Conservation (phyloP, 2,888 invertebrate genomes). For the Cancer borealis region DNA sequence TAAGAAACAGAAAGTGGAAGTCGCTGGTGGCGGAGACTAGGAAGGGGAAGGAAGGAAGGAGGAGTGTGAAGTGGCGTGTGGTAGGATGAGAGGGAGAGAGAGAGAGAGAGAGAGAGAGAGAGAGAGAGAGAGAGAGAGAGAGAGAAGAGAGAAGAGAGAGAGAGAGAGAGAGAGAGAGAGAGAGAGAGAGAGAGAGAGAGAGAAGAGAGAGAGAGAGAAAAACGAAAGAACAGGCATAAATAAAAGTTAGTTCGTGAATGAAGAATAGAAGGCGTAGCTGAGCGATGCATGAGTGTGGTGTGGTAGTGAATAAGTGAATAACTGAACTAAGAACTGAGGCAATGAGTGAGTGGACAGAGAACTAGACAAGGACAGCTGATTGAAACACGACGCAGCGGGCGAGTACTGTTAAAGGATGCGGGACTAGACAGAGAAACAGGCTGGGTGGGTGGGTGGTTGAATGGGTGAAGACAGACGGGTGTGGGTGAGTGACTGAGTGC, state of each 20-base stretch:
- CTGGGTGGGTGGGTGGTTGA: background rate
- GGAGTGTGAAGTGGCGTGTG: background rate
- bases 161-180: too few species aligned
- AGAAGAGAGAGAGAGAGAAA: background rate
- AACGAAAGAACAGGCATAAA: background rate
- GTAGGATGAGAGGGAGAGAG: too few species aligned
- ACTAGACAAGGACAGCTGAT: background rate
- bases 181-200: too few species aligned
- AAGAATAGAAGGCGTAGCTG: background rate
- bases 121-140: too few species aligned
- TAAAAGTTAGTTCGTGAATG: slow-evolving; percentile 2
- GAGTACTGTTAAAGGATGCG: background rate
- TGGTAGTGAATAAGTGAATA: background rate
- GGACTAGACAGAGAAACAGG: background rate
- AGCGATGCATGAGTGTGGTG: background rate
- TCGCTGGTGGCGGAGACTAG: background rate
- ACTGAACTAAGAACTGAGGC: background rate
- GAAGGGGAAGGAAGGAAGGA: background rate
- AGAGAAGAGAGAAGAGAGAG: too few species aligned
- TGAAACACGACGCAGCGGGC: background rate
- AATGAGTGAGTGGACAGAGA: background rate
- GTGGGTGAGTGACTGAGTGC: background rate
- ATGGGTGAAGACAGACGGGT: background rate
- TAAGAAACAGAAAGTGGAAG: background rate
- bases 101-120: too few species aligned